Base-by-base conservation (phyloP, 2,888 invertebrate species). In the Cephus nigrinus region DNA sequence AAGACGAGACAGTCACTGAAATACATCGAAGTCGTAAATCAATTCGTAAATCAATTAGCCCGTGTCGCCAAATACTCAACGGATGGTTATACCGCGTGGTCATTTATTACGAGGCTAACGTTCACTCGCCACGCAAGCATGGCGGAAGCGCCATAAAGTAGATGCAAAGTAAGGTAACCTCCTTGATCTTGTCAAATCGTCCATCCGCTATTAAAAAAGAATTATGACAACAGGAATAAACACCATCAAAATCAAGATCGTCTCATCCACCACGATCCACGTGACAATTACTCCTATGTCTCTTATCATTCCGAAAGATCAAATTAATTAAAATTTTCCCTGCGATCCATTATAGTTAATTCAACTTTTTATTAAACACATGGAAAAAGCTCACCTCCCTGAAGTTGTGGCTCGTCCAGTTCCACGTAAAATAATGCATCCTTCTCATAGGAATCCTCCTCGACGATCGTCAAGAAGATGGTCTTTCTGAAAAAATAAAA, bases 371-470 rank as follows among this genome's bases (percentile, higher is more conserved):
- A 55, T 30, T 31, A 12, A 71, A 1, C 0, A 23, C 55, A 9
- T 55, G 55, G 55, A 55, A 55, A 55, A 23, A 55, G 23, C 93
- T 95, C 94, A 97, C 97, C 97, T 93, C 96, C 97, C 85, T 97
- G 94, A 91, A 97, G 94, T 89, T 95, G 95, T 23, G 99, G 99
- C 85, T 97, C 96, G 12, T 96, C 97, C 35, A 99, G 93, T 90
- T 98, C 97, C 23, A 99, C 96, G 92, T 96, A 97, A 92, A 99
- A 98, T 33, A 96, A 94, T 55, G 98, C 97, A 90, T 98, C 97
- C 92, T 99, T 98, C 92, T 99, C 98, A 92, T 99, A 99, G 90
- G 98, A 98, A 92, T 99, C 99, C 90, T 98, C 98, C 93, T 99
- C 99, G 84, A 97, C 94, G 82, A 99, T 97, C 86, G 95, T 95